phyloP scores from a whole-genome alignment of 2,113 vertebrate genomes.

The Hemiscyllium ocellatum region DNA sequence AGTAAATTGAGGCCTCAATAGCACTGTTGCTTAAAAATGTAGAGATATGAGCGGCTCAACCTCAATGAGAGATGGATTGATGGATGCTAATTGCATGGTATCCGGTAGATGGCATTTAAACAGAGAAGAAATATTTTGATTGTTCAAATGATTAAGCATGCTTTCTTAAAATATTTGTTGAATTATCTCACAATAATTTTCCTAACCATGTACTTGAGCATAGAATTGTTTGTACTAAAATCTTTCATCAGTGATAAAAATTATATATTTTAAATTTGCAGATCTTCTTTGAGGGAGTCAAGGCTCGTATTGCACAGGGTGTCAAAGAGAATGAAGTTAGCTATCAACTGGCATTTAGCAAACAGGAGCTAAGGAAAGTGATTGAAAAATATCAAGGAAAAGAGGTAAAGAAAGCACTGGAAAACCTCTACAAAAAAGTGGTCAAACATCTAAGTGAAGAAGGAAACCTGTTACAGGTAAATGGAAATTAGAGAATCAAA shows the following conservation, averaged over 20 bases:
- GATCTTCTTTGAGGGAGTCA: slow-evolving; percentile 51
- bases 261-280: slow-evolving; percentile 39
- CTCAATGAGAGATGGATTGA: background rate
- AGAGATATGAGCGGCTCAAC: background rate
- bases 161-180: background rate
- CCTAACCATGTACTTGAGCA: background rate
- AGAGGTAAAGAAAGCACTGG: slow-evolving; percentile 47
- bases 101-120: background rate
- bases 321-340: slow-evolving; percentile 50
- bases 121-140: background rate
- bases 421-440: slow-evolving; percentile 47
- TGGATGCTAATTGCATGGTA: background rate
- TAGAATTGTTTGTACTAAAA: background rate
- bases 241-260: background rate
- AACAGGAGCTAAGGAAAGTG: slow-evolving; percentile 51
- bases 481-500: background rate
- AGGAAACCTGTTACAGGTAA: slow-evolving; percentile 47
- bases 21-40: background rate
- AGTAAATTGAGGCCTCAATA: background rate
- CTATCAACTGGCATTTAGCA: slow-evolving; percentile 53
- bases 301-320: slow-evolving; percentile 46
- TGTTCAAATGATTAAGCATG: background rate
- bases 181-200: background rate
- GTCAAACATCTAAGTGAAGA: slow-evolving; percentile 45
- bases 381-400: slow-evolving; percentile 46